Conservation (phyloP, 1,140 invertebrate species). For the Parasteatoda tepidariorum region DNA sequence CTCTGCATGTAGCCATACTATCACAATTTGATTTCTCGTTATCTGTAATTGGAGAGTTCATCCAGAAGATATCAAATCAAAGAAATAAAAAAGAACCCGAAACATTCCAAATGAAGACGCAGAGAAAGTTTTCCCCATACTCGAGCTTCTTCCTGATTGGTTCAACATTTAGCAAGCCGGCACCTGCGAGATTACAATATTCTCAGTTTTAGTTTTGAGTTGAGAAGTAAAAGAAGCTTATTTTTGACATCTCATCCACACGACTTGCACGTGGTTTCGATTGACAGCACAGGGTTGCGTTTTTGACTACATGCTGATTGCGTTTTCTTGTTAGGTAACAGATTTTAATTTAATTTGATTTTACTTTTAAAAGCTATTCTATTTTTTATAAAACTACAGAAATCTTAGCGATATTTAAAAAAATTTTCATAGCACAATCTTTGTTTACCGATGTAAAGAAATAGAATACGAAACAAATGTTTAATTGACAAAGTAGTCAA, state of each 20-base stretch:
- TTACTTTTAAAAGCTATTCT: no score
- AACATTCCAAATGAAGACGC: constrained; percentile 3
- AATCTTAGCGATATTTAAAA: no score
- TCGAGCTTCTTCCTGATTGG: background rate
- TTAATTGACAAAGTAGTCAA: no score
- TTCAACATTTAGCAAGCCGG: background rate
- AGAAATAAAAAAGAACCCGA: background rate
- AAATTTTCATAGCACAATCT: no score
- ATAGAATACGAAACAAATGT: no score
- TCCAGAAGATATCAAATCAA: background rate
- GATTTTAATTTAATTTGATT: no score
- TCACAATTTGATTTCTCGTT: constrained; percentile 6
- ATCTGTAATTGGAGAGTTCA: constrained; percentile 25
- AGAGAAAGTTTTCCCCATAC: background rate
- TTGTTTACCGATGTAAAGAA: no score
- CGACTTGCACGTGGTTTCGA: constrained; percentile 19
- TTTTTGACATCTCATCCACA: constrained; percentile 2
- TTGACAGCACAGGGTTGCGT: background rate
- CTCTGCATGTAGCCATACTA: background rate
- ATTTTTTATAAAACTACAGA: no score
- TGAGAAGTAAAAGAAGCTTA: background rate
- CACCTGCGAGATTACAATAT: constrained; percentile 26
- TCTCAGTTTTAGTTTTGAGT: constrained; percentile 10
- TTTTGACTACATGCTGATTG: background rate
- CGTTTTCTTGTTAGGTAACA: no score